Evolutionary conservation across 2,888 invertebrate species (phyloP).

Genomic region (Apodemia zela): DNA sequence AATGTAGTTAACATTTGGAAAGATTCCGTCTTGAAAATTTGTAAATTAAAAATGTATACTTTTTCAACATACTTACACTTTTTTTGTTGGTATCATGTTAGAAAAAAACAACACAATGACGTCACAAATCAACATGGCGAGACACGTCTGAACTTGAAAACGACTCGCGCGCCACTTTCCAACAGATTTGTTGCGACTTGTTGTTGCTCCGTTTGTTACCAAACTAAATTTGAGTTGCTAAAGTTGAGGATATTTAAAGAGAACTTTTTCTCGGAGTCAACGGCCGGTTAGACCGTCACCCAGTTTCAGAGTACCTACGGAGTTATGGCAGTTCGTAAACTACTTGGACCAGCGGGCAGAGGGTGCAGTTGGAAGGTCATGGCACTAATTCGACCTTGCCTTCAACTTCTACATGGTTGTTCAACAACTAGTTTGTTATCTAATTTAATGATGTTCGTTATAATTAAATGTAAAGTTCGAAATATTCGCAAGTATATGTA

Average conservation of each 20-base stretch:
- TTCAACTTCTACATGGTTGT: constrained; percentile 55
- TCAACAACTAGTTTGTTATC: constrained; percentile 37
- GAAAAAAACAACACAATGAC: constrained; percentile 19
- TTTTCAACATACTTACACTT: no score
- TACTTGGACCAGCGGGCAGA: constrained; percentile 67
- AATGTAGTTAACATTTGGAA: no score
- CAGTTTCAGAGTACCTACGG: constrained; percentile 76
- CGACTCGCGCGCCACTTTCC: constrained; percentile 77
- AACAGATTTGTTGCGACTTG: constrained; percentile 73
- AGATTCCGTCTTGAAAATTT: no score
- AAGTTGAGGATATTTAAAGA: constrained; percentile 79
- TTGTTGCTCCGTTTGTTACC: constrained; percentile 76
- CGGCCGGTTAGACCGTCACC: constrained; percentile 77
- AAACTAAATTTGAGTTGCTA: constrained; percentile 80
- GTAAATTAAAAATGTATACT: no score
- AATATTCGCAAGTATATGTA: no score
- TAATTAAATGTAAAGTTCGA: no score
- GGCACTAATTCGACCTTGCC: constrained; percentile 77
- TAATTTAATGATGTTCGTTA: constrained; percentile 36
- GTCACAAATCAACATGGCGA: constrained; percentile 34
- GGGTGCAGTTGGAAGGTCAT: constrained; percentile 74
- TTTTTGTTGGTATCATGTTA: neutral
- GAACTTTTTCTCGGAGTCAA: constrained; percentile 80
- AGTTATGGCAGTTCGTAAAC: constrained; percentile 79
- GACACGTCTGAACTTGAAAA: constrained; percentile 65